phyloP scores from a whole-genome alignment of 2,888 invertebrate species.

The Ramazzottius varieornatus region DNA sequence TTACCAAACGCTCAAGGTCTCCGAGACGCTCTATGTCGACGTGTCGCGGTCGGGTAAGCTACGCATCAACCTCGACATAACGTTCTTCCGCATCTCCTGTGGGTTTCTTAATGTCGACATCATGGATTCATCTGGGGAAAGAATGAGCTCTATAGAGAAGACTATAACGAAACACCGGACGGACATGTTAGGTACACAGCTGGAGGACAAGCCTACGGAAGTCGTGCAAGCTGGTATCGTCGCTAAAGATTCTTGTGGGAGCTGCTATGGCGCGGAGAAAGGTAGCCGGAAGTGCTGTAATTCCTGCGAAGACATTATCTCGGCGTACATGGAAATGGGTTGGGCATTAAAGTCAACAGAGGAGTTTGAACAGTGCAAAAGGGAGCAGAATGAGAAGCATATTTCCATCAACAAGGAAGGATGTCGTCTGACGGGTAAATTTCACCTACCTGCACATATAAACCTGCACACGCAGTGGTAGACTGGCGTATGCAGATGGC shows the following conservation, averaged over 20 bases:
- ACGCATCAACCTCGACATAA: neutral
- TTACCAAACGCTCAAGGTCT: neutral
- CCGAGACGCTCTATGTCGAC: conserved; percentile 2
- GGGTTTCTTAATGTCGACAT: neutral
- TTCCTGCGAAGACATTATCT: neutral
- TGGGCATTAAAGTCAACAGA: neutral
- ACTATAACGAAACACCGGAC: neutral
- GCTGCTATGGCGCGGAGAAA: conserved; percentile 1
- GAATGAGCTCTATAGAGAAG: neutral
- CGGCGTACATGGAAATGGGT: conserved; percentile 2
- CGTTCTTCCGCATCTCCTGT: neutral
- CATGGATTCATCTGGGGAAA: neutral
- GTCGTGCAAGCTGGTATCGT: neutral
- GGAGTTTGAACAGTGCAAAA: neutral
- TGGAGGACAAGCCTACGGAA: neutral
- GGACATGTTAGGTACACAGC: neutral
- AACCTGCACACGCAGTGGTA: no score
- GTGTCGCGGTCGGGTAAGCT: neutral
- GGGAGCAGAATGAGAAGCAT: neutral
- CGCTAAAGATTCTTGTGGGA: neutral
- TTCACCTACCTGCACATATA: no score
- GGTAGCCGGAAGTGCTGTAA: neutral
- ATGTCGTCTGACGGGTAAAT: neutral
- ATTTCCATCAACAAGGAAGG: conserved; percentile 4
- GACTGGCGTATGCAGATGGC: no score